These are phyloP conservation scores for Muntiacus muntjak DNA, from an alignment of 2,113 vertebrate genomes.

Conservation along the genomic window DNA sequence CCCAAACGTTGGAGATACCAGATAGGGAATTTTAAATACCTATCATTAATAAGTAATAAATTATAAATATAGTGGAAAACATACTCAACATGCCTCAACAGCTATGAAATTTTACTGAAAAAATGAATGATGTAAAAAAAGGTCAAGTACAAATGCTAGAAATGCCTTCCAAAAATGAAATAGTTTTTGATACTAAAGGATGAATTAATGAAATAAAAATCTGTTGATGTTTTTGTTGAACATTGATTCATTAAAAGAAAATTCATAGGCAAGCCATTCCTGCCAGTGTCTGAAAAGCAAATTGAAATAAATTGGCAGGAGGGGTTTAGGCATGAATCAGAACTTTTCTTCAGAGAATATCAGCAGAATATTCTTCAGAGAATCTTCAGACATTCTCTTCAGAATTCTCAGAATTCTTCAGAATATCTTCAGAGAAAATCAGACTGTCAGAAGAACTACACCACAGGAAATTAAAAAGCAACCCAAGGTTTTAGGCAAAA, in stretches of 20 bases:
- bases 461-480: background rate
- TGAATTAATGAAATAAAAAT: background rate
- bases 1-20: background rate
- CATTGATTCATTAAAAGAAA: constrained; percentile 41
- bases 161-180: background rate
- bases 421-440: too few relatives aligned
- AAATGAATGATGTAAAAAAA: background rate
- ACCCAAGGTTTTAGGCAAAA: background rate
- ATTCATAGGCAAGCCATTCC: background rate
- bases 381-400: too few relatives aligned
- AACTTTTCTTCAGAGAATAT: too few relatives aligned
- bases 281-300: background rate
- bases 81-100: background rate
- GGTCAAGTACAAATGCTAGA: background rate
- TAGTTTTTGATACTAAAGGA: background rate
- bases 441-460: background rate
- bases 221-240: background rate
- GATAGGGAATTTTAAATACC: background rate
- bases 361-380: too few relatives aligned
- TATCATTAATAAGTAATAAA: background rate
- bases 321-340: background rate
- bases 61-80: background rate
- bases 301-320: background rate
- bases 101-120: background rate
- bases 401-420: too few relatives aligned